Base-by-base conservation (phyloP, 2,113 vertebrate genomes). In the Origma solitaria region DNA sequence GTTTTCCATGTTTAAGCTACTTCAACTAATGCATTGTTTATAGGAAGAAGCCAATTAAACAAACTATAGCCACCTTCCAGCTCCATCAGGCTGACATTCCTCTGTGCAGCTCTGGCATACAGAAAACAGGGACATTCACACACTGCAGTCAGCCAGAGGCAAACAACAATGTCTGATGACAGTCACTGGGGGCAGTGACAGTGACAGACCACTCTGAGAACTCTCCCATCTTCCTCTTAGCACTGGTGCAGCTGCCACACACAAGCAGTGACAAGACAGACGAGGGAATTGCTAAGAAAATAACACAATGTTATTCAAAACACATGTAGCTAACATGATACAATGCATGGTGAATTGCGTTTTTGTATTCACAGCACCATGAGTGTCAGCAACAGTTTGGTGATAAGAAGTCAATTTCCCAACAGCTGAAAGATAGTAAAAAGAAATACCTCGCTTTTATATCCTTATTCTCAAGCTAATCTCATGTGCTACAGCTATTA, bases 271-370 rank as follows among this genome's bases (percentile, higher is more conserved):
- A 28, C 2, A 47, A 47, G 58, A 44, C 4, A 31, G 28, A 69
- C 15, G 35, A 0, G 2, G 27, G 15, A 44, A 47, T 49, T 72
- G 24, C 24, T 49, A 62, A 22, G 7, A 44, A 81, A 73, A 16
- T 25, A 73, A 38, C 8, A 44, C 19, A 50, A 6, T 33, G 23
- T 62, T 49, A 60, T 21, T 76, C 51, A 72, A 76, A 88, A 69
- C 3, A 13, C 15, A 38, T 2, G 24, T 17, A 71, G 15, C 22
- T n/a, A 72, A 53, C 9, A 11, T 4, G 11, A 68, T 24, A 33
- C 0, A 7, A 78, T 0, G 1, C 24, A 53, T 3, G 3, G 33
- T 15, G 21, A 87, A 49, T 1, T 76, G 6, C 18, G 10, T 9
- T 76, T 88, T 58, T 53, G 9, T 14, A 78, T 33, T 53, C 0